These are phyloP conservation scores for Danionella cerebrum DNA, from an alignment of 2,113 vertebrate species.

Conservation along the genomic window DNA sequence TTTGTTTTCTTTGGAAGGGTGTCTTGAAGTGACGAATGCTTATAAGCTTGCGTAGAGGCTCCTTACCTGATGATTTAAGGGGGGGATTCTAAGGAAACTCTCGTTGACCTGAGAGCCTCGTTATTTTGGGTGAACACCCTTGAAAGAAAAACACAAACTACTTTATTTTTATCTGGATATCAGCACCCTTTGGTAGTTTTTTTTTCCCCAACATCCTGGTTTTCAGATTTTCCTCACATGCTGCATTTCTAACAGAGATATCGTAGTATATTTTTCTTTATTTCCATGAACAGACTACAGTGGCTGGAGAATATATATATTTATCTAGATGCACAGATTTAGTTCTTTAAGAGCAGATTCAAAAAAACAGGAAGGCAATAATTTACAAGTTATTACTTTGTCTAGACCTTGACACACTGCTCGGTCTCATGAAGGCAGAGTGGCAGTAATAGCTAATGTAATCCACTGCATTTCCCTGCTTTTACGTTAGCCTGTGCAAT, in stretches of 20 bases:
- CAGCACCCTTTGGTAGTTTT: not conserved
- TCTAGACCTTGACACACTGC: conserved; percentile 21
- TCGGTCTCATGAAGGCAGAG: not conserved
- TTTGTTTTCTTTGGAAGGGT: not conserved
- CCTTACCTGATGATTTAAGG: conserved; percentile 2
- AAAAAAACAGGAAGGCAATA: conserved; percentile 35
- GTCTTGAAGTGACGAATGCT: not conserved
- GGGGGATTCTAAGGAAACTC: not conserved
- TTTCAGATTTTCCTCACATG: not conserved
- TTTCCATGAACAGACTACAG: conserved; percentile 8
- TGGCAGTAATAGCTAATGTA: conserved; percentile 29
- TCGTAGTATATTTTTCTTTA: conserved; percentile 16
- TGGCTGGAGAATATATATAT: conserved; percentile 8
- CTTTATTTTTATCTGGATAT: not conserved
- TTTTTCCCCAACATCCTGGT: not conserved
- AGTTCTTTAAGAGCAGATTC: conserved; percentile 30
- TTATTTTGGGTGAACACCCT: conserved; percentile 17
- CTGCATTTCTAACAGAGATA: conserved; percentile 5
- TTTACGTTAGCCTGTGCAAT: conserved; percentile 29
- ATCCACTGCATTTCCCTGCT: conserved; percentile 5
- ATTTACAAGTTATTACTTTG: conserved; percentile 14
- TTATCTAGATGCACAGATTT: conserved; percentile 26
- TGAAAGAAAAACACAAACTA: not conserved
- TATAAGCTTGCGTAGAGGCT: conserved; percentile 1
- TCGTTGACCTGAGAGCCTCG: not conserved